These are phyloP conservation scores for Ectemnius lituratus DNA, from an alignment of 2,888 invertebrate genomes.

Conservation along the genomic window DNA sequence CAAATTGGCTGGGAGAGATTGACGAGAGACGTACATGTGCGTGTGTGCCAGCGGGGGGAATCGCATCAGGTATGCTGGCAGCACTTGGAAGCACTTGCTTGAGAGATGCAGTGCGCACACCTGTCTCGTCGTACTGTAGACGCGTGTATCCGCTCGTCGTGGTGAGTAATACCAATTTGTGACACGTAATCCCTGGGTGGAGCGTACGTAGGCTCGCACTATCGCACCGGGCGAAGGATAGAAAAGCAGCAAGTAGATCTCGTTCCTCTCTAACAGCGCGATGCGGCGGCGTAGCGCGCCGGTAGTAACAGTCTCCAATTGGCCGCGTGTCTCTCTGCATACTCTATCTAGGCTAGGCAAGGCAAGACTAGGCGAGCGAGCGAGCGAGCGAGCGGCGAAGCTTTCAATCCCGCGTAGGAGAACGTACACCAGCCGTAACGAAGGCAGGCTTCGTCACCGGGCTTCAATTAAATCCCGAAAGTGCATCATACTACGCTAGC, in stretches of 20 bases:
- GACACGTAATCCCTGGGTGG: constrained; percentile 62
- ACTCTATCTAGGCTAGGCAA: background rate
- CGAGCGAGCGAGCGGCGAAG: constrained; percentile 32
- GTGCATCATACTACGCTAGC: constrained; percentile 25
- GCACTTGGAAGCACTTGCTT: constrained; percentile 50
- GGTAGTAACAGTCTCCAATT: constrained; percentile 18
- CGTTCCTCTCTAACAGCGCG: constrained; percentile 24
- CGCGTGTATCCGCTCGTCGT: constrained; percentile 35
- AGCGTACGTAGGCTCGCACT: constrained; percentile 33
- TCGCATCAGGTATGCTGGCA: constrained; percentile 58
- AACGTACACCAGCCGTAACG: constrained; percentile 47
- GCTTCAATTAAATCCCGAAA: constrained; percentile 53
- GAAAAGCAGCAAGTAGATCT: constrained; percentile 38
- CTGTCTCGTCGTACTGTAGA: constrained; percentile 42
- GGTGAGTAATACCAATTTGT: constrained; percentile 60
- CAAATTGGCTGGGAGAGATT: constrained; percentile 54
- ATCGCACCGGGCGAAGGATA: constrained; percentile 23
- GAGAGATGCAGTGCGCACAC: constrained; percentile 47
- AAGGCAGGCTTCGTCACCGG: constrained; percentile 42
- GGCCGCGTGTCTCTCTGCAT: background rate
- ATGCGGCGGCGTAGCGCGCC: constrained; percentile 8
- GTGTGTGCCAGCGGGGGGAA: constrained; percentile 27
- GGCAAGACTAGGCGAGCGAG: background rate
- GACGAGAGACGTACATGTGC: constrained; percentile 41
- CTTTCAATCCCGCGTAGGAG: constrained; percentile 53